Conservation (phyloP, 2,113 vertebrate genomes). For the Sorex araneus region DNA sequence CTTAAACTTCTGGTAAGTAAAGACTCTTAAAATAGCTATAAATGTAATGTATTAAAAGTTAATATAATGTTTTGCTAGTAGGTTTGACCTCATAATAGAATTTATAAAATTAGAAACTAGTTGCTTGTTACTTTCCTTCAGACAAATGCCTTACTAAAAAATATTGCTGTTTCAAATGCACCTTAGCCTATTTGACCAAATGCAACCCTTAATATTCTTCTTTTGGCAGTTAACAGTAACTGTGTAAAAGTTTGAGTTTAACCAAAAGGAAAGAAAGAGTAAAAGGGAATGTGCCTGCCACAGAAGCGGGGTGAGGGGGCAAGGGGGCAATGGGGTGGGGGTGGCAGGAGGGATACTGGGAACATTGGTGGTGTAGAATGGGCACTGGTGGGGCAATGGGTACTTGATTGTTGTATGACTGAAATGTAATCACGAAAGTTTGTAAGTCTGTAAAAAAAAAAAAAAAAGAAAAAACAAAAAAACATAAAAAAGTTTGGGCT, state of each 20-base stretch:
- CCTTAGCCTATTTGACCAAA: conserved; percentile 30
- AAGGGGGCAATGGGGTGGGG: too few species aligned
- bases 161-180: background rate
- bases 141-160: conserved; percentile 10
- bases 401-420: too few species aligned
- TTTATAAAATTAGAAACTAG: conserved; percentile 23
- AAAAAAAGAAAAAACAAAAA: too few species aligned
- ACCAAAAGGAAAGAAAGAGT: too few species aligned
- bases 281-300: too few species aligned
- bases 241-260: background rate
- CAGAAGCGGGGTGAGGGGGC: too few species aligned
- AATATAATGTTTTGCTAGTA: background rate
- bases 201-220: background rate
- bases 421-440: too few species aligned
- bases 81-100: background rate
- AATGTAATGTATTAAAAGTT: background rate
- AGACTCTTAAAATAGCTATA: background rate
- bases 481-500: too few species aligned
- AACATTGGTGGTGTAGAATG: too few species aligned
- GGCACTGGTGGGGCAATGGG: too few species aligned
- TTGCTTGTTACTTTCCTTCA: conserved; percentile 6
- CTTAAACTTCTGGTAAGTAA: background rate
- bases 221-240: background rate
- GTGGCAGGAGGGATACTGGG: too few species aligned
- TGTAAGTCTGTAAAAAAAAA: too few species aligned